Evolutionary conservation across 2,113 vertebrate species (phyloP), one percentile per base, ranked within the genome.

Genomic region (Neotragus moschatus): DNA sequence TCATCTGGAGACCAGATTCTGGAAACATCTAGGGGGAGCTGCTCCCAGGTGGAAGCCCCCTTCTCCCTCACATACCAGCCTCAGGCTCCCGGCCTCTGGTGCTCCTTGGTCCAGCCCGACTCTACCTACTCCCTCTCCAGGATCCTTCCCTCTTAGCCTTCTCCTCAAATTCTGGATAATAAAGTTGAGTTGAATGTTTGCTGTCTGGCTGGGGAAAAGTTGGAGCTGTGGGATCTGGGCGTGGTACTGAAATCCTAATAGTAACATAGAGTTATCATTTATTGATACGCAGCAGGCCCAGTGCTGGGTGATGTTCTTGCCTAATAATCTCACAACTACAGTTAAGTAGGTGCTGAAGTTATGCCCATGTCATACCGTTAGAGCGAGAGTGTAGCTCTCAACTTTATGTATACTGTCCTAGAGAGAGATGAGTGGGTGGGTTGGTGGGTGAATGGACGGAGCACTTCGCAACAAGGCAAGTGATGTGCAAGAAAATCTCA

Each of bases 141-240:
- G 66, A 51, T 84, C 49, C 88, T 73, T 55, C 26, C 13, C 61
- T 53, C n/a, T 33, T 8, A 61, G 51, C 43, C 56, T 94, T 88
- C 53, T 47, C 70, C 13, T 55, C 84, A 92, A 91, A 56, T 84
- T 8, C 53, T 60, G 30, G 26, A 86, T 90, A 96, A 96, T 98
- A 97, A 98, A 98, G 85, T 51, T 81, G 80, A 92, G 19, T 51
- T 56, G 77, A 55, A 75, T 84, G 26, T 98, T 95, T 58, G 19
- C 75, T 58, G 14, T 84, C 70, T 58, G 1, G 13, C 61, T 87
- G 63, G 23, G 21, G 77, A 91, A 92, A 53, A 23, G 25, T 36
- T 93, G 47, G 51, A 43, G 17, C 43, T 47, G 4, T 85, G 58
- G 36, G n/a, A 87, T 61, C 61, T 51, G 33, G 55, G 23, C 19